Evolutionary conservation across 2,113 vertebrate genomes (phyloP), one percentile per base, ranked within the genome.

Genomic region (Cavia aperea): DNA sequence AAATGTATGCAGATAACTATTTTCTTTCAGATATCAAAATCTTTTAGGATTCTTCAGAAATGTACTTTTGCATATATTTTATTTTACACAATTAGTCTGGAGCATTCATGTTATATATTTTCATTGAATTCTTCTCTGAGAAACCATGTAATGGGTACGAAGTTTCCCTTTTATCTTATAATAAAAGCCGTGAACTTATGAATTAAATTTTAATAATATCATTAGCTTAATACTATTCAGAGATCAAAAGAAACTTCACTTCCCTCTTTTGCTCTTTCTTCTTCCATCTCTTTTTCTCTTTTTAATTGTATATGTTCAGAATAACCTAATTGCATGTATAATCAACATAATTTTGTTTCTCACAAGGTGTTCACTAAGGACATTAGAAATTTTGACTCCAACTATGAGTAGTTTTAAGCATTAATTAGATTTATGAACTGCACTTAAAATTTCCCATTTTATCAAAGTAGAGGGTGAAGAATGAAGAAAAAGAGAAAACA

Each of bases 181-280:
- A 54, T 46, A 49, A 89, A 94, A 86, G 72, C 81, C 62, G 29
- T 58, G 84, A 18, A 89, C 93, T 77, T 94, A 86, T 51, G 70
- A 93, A 93, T 91, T 91, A 87, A 89, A 94, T 49, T 83, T 92
- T 95, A 77, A 90, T 90, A 75, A 88, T 84, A 77, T 82, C 63
- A 65, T 92, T 92, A 62, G 9, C 70, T 94, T 21, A 24, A 56
- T 82, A 56, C 77, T 85, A 90, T 73, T 78, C 54, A 81, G 24
- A 26, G 24, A 81, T 91, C 81, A 85, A 87, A 94, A 89, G 18
- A 39, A 39, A 39, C 39, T 39, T 39, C 39, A 39, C 39, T 39
- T 39, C 39, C 39, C 39, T 39, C 39, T 39, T 3, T 39, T 39
- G 39, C 3, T 39, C 39, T 39, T 39, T 39, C 3, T 39, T 39